These are phyloP conservation scores for Melanaphis sacchari DNA, from an alignment of 1,140 invertebrate species.

Conservation along the genomic window DNA sequence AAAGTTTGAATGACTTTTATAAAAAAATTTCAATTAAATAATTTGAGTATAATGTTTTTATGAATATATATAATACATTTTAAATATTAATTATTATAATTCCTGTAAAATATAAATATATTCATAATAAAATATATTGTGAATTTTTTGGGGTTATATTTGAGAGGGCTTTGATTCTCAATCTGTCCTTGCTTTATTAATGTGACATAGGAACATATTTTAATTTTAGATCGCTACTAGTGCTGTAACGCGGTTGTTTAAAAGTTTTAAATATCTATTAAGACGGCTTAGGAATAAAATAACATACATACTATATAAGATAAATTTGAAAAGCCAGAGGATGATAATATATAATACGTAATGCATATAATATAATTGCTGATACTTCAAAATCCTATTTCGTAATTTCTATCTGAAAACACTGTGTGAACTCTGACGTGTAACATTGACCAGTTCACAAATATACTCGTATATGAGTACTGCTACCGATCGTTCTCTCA, in stretches of 20 bases:
- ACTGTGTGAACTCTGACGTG: background rate
- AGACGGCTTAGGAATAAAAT: background rate
- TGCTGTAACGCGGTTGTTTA: background rate
- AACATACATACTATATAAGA: background rate
- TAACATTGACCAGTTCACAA: background rate
- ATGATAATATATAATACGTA: background rate
- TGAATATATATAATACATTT: background rate
- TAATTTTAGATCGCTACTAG: background rate
- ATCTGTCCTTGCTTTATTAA: too few species aligned
- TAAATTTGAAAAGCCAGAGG: background rate
- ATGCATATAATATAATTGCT: too few species aligned
- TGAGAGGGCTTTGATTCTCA: background rate
- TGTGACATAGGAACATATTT: background rate
- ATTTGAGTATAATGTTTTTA: background rate
- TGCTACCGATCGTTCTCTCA: background rate
- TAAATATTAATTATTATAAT: background rate
- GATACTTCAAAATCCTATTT: background rate
- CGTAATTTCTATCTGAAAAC: background rate
- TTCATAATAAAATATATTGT: too few species aligned
- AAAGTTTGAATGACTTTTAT: background rate
- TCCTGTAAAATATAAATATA: background rate
- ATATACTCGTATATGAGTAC: background rate
- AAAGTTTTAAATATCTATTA: background rate
- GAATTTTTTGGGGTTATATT: background rate
- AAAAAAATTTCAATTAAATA: background rate